Percentiles rank a stretch among this genome's conserved stretches.
Evolutionary conservation across 2,113 vertebrate genomes (phyloP).

Genomic region (Alligator mississippiensis): DNA sequence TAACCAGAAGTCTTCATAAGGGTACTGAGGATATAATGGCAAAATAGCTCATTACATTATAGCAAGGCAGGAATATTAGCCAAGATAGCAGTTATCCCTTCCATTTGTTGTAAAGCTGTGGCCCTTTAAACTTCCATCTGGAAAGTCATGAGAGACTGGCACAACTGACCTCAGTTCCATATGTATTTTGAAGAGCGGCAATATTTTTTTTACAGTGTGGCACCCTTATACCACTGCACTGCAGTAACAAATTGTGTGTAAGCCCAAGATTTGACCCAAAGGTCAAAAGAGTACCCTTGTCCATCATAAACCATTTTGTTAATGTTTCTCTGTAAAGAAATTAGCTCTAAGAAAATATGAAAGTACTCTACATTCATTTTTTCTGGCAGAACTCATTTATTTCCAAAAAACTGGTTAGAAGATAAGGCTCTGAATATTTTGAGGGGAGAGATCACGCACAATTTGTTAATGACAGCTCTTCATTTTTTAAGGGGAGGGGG

Average conservation of each 20-base stretch:
- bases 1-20: too few relatives aligned
- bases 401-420: not conserved
- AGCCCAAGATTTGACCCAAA: not conserved
- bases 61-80: not conserved
- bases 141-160: not conserved
- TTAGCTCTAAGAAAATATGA: not conserved
- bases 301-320: not conserved
- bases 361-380: not conserved
- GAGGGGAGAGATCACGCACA: not conserved
- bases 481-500: not conserved
- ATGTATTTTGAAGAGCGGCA: not conserved
- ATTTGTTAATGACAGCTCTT: not conserved
- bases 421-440: not conserved
- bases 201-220: not conserved
- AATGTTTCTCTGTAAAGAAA: not conserved
- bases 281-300: not conserved
- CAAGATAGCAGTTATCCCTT: not conserved
- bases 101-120: not conserved
- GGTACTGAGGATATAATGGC: too few relatives aligned
- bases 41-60: too few relatives aligned
- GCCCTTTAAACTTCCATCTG: not conserved
- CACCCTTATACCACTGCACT: not conserved
- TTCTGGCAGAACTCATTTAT: not conserved
- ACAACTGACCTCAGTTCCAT: not conserved
- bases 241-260: not conserved